Conservation (phyloP, 2,113 vertebrate species). For the Pollimyrus isidori region DNA sequence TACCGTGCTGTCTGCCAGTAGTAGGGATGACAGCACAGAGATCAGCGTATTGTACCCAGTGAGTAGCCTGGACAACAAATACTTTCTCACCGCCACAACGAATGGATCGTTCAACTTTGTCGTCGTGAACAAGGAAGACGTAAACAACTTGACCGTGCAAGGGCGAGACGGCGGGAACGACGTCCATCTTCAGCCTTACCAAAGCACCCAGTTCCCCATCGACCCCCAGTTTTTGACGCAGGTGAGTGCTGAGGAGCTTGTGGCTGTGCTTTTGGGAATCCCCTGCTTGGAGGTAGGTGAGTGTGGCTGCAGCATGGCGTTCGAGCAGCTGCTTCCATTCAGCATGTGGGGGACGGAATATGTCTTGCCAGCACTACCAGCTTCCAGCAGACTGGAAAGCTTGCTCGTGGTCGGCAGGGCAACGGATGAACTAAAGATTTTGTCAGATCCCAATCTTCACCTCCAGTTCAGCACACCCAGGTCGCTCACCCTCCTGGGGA, state of each 20-base stretch:
- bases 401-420: background rate
- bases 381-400: rapidly evolving
- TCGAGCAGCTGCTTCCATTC: slow-evolving; percentile 32
- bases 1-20: slow-evolving; percentile 30
- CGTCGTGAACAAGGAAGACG: slow-evolving; percentile 28
- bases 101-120: slow-evolving; percentile 40
- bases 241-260: background rate
- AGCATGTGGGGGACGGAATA: background rate
- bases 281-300: slow-evolving; percentile 13
- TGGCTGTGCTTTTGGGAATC: slow-evolving; percentile 49
- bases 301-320: slow-evolving; percentile 49
- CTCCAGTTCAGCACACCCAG: slow-evolving; percentile 5
- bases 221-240: rapidly evolving
- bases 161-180: rapidly evolving
- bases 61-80: slow-evolving; percentile 29
- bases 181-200: background rate
- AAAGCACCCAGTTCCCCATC: slow-evolving; percentile 24
- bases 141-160: background rate
- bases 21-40: slow-evolving; percentile 36
- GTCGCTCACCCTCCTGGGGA: slow-evolving; percentile 42
- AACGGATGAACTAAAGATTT: background rate
- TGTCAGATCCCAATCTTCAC: background rate
- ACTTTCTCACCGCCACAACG: slow-evolving; percentile 16
- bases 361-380: slow-evolving; percentile 16
- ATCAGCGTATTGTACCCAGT: slow-evolving; percentile 34